phyloP scores from a whole-genome alignment of 2,113 vertebrate genomes.

The Nothocercus julius region DNA sequence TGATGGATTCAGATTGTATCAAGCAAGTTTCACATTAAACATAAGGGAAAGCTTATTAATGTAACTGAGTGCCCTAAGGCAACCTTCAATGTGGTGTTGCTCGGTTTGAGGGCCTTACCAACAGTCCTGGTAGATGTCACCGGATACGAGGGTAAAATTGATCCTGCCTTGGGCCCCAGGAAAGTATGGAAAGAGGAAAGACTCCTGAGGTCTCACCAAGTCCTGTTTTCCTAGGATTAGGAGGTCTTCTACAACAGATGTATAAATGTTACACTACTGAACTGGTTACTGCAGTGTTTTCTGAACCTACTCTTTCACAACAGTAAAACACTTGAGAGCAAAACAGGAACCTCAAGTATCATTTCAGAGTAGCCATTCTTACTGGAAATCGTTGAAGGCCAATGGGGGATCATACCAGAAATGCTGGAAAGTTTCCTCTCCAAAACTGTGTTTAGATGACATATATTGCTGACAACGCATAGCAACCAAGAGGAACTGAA shows the following conservation, averaged over 20 bases:
- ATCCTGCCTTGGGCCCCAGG: not conserved
- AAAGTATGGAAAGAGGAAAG: too few relatives aligned
- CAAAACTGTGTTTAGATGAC: not conserved
- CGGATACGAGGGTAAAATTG: fast-evolving
- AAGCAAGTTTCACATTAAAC: not conserved
- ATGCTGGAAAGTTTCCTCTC: not conserved
- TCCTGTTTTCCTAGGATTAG: not conserved
- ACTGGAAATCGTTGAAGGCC: not conserved
- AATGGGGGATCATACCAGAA: not conserved
- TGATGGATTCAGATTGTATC: not conserved
- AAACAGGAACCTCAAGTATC: not conserved
- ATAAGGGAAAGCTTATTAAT: not conserved
- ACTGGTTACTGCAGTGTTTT: not conserved
- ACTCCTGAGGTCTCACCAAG: not conserved
- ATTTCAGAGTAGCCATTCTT: not conserved
- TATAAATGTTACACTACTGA: fast-evolving
- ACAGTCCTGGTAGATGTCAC: not conserved
- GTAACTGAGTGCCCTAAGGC: not conserved
- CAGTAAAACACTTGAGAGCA: not conserved
- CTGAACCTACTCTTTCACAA: not conserved
- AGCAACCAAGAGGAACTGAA: not conserved
- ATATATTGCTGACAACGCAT: not conserved
- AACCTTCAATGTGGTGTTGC: not conserved
- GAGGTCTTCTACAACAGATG: fast-evolving
- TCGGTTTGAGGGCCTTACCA: fast-evolving